Base-by-base conservation (phyloP, 1,140 invertebrate genomes). In the Drosophila yakuba region DNA sequence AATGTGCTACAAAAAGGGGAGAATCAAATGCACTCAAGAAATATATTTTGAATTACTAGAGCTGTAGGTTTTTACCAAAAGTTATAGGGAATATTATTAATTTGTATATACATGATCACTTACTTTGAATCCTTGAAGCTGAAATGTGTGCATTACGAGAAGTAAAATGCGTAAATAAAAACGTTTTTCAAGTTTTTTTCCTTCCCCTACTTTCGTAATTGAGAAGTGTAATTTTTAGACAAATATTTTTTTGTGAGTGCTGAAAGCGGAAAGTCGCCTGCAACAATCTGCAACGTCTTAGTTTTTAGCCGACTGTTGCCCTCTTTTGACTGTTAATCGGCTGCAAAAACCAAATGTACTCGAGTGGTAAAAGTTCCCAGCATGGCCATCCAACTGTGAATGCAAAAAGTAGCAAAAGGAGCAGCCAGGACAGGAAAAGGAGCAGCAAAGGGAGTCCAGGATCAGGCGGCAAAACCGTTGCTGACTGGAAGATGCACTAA, bases 341-440 rank as follows among this genome's bases (percentile, higher is more conserved):
- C 76, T 84, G 80, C 80, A 83, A 83, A 83, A 83, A 76, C 68
- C 74, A 78, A 84, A 83, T 83, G 76, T 83, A 80, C 76, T 80
- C 80, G 68, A 84, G 80, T 83, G 80, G 80, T 61, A 84, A 76
- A 83, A 83, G 66, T 83, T 83, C 68, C 56, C 36, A 45, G 47
- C 51, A 71, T 23, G 35, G 35, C 15, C 67, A 77, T 50, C 59
- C 68, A 78, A 78, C 79, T 83, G 68, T 81, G 69, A 81, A 74
- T 83, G 59, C 80, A 66, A 84, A 64, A 54, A 74, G 51, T 56
- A 79, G 66, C 59, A 84, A 64, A 54, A 74, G 51, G 59, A 79
- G 66, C 59, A 47, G 28, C 20, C 5, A 11, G 38, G 32, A 10
- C 23, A 36, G 59, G 15, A 32, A 32, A 20, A 32, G 55, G 15